phyloP scores from a whole-genome alignment of 2,113 vertebrate species.

The Halcyon senegalensis region DNA sequence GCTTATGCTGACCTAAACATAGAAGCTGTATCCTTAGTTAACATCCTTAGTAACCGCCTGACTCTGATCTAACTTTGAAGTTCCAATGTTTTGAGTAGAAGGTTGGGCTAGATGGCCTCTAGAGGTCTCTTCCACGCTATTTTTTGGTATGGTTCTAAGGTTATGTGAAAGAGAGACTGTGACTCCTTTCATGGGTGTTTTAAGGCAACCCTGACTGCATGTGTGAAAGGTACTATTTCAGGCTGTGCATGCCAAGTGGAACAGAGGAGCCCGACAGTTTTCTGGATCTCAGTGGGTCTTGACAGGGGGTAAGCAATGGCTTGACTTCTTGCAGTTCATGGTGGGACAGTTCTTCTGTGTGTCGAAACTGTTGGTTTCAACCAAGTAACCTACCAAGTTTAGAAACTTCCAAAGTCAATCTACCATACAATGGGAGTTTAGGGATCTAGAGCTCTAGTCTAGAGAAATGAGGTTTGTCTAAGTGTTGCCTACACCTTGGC shows the following conservation, averaged over 20 bases:
- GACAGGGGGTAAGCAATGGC: not conserved
- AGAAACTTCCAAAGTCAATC: not conserved
- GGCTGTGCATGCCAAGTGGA: not conserved
- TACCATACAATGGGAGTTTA: not conserved
- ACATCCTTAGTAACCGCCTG: not conserved
- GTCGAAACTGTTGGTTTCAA: not conserved
- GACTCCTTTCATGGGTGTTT: not conserved
- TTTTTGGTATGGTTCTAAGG: not conserved
- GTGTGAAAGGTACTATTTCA: not conserved
- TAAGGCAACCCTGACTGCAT: not conserved
- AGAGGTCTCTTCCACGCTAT: slow-evolving; percentile 35
- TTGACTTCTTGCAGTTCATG: not conserved
- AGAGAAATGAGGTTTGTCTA: not conserved
- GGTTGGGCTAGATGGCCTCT: slow-evolving; percentile 8
- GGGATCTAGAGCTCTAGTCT: not conserved
- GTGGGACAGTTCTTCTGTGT: not conserved
- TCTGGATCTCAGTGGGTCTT: not conserved
- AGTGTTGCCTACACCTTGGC: not conserved
- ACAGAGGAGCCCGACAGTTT: not conserved
- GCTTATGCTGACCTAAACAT: not conserved
- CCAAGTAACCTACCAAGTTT: not conserved
- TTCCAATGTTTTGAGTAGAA: not conserved
- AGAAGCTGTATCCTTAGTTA: not conserved
- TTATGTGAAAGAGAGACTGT: not conserved
- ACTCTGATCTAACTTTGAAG: not conserved